phyloP scores from a whole-genome alignment of 2,113 vertebrate genomes.

The Chamaetylas fuelleborni region DNA sequence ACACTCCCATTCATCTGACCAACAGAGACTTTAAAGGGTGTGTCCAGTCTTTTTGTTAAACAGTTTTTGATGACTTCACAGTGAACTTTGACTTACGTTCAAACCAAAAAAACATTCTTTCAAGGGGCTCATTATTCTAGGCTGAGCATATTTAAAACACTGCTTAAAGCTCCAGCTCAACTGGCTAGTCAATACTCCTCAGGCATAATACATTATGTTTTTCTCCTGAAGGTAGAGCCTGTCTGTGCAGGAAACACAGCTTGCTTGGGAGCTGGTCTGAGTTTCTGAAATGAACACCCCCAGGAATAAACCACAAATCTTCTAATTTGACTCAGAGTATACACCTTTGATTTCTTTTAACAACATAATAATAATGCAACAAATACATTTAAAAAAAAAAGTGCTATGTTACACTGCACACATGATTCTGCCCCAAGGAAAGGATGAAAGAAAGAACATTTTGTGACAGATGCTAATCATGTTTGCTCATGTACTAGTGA shows the following conservation, averaged over 20 bases:
- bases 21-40: neutral
- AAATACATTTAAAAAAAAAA: neutral
- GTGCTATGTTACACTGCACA: neutral
- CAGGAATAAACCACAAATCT: neutral
- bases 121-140: neutral
- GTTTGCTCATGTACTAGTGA: slow-evolving; percentile 30
- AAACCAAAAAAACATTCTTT: neutral
- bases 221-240: neutral
- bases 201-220: neutral
- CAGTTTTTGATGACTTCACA: neutral
- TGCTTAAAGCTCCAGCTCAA: neutral
- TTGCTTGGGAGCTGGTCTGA: neutral
- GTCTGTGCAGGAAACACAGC: neutral
- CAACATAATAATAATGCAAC: neutral
- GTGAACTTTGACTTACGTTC: neutral
- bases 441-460: slow-evolving; percentile 35
- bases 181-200: neutral
- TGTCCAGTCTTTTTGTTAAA: neutral
- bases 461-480: slow-evolving; percentile 38
- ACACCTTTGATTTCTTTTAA: neutral
- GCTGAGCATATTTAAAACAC: neutral
- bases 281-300: neutral
- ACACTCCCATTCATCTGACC: neutral
- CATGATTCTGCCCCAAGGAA: slow-evolving; percentile 8
- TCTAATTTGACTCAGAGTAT: neutral